A percentile compares a stretch with the other conserved stretches of the same genome.
Conservation (phyloP, 2,113 vertebrate species). For the Bostrychus sinensis region DNA sequence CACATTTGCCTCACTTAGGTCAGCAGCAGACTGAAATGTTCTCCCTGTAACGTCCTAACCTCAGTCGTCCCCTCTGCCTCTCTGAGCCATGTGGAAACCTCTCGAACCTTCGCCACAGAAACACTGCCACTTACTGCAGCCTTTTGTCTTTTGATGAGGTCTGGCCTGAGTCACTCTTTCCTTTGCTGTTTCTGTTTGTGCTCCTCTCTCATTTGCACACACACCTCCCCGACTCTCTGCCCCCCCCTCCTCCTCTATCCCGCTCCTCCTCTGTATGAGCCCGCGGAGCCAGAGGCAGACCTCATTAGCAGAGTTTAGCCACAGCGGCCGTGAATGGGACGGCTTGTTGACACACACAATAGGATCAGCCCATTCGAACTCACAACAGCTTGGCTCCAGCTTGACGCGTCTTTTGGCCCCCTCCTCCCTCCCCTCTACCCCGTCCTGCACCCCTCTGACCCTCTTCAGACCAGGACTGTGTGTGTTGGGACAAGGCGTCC, state of each 20-base stretch:
- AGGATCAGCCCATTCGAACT: conserved; percentile 67
- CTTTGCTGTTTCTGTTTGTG: conserved; percentile 28
- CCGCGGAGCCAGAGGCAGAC: conserved; percentile 68
- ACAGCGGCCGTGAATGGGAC: conserved; percentile 76
- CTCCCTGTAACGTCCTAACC: too few relatives aligned
- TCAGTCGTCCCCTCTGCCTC: too few relatives aligned
- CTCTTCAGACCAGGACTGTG: conserved; percentile 45
- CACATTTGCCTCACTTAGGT: too few relatives aligned
- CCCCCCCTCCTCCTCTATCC: conserved; percentile 1
- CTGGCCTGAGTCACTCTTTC: conserved; percentile 52
- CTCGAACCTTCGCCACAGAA: conserved; percentile 19
- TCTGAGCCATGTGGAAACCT: conserved; percentile 22
- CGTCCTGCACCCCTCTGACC: conserved; percentile 30
- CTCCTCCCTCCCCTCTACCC: neutral
- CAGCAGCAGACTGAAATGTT: too few relatives aligned
- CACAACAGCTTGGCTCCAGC: conserved; percentile 73
- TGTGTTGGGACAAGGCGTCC: conserved; percentile 49
- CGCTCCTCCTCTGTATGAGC: conserved; percentile 27
- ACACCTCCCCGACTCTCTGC: conserved; percentile 3
- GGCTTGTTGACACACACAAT: conserved; percentile 79
- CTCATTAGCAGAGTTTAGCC: conserved; percentile 82
- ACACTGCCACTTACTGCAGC: conserved; percentile 28
- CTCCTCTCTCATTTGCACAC: conserved; percentile 20
- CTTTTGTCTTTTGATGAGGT: conserved; percentile 48
- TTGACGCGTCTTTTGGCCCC: conserved; percentile 76